These are phyloP conservation scores for Eulacestoma nigropectus DNA, from an alignment of 2,113 vertebrate genomes.

Conservation along the genomic window DNA sequence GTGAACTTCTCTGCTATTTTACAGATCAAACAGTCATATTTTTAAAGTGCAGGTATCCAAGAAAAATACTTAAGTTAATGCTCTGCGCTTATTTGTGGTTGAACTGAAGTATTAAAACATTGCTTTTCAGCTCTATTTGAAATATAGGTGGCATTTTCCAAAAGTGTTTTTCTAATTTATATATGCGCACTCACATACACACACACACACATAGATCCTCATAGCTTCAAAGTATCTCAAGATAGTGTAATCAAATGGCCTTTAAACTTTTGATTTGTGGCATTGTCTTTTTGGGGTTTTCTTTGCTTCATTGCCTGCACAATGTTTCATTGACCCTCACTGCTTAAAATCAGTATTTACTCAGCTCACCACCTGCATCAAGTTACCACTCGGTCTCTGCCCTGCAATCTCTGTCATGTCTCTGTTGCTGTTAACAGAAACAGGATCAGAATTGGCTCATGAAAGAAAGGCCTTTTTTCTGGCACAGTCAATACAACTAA, in stretches of 20 bases:
- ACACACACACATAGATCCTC: background rate
- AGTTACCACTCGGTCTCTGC: background rate
- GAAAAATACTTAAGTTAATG: background rate
- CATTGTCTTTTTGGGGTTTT: background rate
- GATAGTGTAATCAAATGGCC: background rate
- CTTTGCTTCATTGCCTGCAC: conserved; percentile 9
- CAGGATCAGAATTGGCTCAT: background rate
- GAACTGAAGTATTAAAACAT: background rate
- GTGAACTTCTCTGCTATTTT: background rate
- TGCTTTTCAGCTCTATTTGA: background rate
- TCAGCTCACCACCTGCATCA: background rate
- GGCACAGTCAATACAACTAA: background rate
- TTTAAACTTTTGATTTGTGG: background rate
- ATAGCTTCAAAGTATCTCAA: background rate
- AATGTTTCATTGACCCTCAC: background rate
- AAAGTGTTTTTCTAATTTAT: background rate
- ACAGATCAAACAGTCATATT: background rate
- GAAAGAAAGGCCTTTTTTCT: background rate
- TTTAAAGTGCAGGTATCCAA: background rate
- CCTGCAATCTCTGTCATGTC: background rate
- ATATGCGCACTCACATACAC: rapidly evolving
- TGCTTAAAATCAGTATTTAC: conserved; percentile 12
- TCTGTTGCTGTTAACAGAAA: background rate
- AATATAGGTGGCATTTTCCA: background rate
- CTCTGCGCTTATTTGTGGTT: background rate